Evolutionary conservation across 2,888 invertebrate genomes (phyloP).

Genomic region (Rotaria macrura): DNA sequence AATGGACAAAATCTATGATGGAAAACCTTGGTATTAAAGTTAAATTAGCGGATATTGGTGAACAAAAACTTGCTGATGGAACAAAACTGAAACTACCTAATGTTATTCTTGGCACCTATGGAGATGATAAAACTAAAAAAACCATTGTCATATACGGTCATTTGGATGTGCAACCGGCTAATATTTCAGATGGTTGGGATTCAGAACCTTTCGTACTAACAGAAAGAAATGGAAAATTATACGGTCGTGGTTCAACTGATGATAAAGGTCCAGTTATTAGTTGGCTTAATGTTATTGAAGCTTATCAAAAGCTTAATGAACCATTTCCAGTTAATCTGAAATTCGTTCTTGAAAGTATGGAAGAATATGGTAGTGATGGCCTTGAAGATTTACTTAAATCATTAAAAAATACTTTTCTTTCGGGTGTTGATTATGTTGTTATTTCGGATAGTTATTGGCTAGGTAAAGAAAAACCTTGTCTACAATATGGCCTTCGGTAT

Average conservation of each 20-base stretch:
- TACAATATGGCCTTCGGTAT: slow-evolving; percentile 79
- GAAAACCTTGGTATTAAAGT: slow-evolving; percentile 58
- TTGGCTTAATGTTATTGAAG: slow-evolving; percentile 86
- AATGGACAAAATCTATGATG: slow-evolving; percentile 44
- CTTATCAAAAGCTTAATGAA: slow-evolving; percentile 63
- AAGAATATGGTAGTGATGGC: slow-evolving; percentile 92
- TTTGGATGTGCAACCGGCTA: slow-evolving; percentile 81
- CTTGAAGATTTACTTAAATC: slow-evolving; percentile 68
- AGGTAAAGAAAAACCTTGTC: slow-evolving; percentile 86
- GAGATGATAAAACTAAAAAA: slow-evolving; percentile 72
- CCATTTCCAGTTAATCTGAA: slow-evolving; percentile 60
- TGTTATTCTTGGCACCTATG: slow-evolving; percentile 63
- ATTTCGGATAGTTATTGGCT: slow-evolving; percentile 99
- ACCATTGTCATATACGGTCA: slow-evolving; percentile 91
- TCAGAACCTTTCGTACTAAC: slow-evolving; percentile 82
- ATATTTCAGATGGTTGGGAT: slow-evolving; percentile 77
- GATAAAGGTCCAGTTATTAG: slow-evolving; percentile 80
- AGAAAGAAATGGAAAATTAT: slow-evolving; percentile 76
- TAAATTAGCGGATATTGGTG: slow-evolving; percentile 66
- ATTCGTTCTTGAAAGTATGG: slow-evolving; percentile 96
- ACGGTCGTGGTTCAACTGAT: slow-evolving; percentile 79
- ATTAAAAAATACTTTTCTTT: slow-evolving; percentile 62
- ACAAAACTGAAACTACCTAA: slow-evolving; percentile 69
- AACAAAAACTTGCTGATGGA: slow-evolving; percentile 59
- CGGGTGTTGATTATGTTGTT: slow-evolving; percentile 75